A percentile compares a stretch with the other conserved stretches of the same genome.
These are phyloP conservation scores for Agonopterix arenella DNA, from an alignment of 2,888 invertebrate species.

Conservation along the genomic window DNA sequence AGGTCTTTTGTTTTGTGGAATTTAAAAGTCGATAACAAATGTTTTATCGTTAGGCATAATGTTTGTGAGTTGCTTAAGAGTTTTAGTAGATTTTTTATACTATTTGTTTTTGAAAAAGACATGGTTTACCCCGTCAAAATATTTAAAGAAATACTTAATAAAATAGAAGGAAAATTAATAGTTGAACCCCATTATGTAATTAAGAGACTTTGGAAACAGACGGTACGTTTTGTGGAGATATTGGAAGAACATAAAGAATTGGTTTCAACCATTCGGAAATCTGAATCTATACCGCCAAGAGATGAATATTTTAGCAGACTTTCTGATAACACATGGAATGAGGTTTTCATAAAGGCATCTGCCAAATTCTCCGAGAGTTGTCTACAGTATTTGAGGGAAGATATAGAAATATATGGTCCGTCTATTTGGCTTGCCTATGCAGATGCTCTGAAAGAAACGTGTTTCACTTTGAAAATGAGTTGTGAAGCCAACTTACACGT, in stretches of 20 bases:
- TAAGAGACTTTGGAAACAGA: conserved; percentile 27
- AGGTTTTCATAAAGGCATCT: neutral
- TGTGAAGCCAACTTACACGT: neutral
- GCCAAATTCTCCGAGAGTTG: neutral
- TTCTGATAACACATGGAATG: neutral
- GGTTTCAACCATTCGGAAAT: neutral
- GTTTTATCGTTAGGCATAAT: neutral
- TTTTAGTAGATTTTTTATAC: conserved; percentile 6
- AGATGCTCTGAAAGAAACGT: neutral
- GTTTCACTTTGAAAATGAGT: neutral
- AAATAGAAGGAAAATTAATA: conserved; percentile 21
- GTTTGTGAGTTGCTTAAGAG: conserved; percentile 3
- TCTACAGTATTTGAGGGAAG: neutral
- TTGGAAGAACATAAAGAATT: conserved; percentile 12
- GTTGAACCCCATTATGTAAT: conserved; percentile 22
- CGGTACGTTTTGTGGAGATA: conserved; percentile 17
- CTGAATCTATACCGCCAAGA: neutral
- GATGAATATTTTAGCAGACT: neutral
- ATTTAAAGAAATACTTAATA: conserved; percentile 18
- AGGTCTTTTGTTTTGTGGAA: conserved; percentile 23
- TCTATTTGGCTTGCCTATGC: neutral
- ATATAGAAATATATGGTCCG: neutral
- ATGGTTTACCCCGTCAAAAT: conserved; percentile 20
- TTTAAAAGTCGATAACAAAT: conserved; percentile 6
- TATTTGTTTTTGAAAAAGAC: conserved; percentile 18